These are phyloP conservation scores for Pseudococcus longispinus DNA, from an alignment of 2,888 invertebrate genomes.

Conservation along the genomic window DNA sequence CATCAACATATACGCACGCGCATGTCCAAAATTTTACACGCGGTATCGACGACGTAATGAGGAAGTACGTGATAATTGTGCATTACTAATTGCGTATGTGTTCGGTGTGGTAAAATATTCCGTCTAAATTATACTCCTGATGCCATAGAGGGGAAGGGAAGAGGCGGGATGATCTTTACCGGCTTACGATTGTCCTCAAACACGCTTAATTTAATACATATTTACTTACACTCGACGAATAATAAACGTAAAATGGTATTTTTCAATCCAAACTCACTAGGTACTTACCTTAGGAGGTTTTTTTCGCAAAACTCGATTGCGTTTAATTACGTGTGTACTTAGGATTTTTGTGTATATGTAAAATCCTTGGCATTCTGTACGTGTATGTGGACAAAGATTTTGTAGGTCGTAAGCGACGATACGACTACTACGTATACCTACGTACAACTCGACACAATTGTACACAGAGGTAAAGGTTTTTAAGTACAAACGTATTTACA, in stretches of 20 bases:
- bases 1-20: not conserved
- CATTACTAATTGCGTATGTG: not conserved
- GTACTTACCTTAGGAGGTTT: not conserved
- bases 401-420: constrained; percentile 13
- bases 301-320: not conserved
- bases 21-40: not conserved
- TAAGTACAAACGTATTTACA: not conserved
- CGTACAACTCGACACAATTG: not conserved
- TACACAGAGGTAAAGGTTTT: not conserved
- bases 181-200: not conserved
- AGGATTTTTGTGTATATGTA: not conserved
- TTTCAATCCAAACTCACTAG: not conserved
- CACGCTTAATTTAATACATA: not conserved
- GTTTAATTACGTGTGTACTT: not conserved
- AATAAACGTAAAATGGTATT: not conserved
- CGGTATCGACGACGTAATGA: not conserved
- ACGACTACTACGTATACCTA: no score
- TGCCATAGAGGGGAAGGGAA: not conserved
- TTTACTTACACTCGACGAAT: not conserved
- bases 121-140: not conserved
- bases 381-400: constrained; percentile 9
- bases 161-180: not conserved
- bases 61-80: constrained; percentile 1
- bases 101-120: not conserved
- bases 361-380: constrained; percentile 36